Conservation (phyloP, 2,888 invertebrate species). For the Plemyria rubiginata region DNA sequence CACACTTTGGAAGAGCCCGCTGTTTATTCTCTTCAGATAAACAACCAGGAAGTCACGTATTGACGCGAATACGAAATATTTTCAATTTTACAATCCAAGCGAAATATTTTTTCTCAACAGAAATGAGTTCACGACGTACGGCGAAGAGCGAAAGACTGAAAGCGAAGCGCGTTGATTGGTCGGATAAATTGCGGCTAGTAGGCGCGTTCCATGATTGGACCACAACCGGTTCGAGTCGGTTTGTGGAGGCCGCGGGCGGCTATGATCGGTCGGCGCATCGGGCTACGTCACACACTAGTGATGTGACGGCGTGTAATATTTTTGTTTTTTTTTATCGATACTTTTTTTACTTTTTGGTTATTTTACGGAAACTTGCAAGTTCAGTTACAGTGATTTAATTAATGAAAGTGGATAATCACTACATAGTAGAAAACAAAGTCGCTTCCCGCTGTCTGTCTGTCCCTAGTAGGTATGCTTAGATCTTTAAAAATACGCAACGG, state of each 20-base stretch:
- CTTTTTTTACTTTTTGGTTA: background rate
- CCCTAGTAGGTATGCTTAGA: too few species aligned
- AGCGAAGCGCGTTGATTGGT: conserved; percentile 74
- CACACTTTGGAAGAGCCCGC: conserved; percentile 42
- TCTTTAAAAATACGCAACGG: too few species aligned
- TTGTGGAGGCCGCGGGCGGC: conserved; percentile 74
- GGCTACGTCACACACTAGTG: conserved; percentile 58
- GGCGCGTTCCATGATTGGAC: conserved; percentile 72
- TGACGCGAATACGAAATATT: conserved; percentile 1
- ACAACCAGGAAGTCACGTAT: conserved; percentile 4
- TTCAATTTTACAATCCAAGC: conserved; percentile 46
- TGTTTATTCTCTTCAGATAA: conserved; percentile 9
- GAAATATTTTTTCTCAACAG: conserved; percentile 52
- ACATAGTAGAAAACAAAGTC: too few species aligned
- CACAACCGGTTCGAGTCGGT: conserved; percentile 78
- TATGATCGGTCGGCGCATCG: conserved; percentile 75
- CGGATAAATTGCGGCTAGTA: conserved; percentile 71
- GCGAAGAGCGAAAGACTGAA: conserved; percentile 66
- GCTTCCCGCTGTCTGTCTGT: too few species aligned
- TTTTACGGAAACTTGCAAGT: background rate
- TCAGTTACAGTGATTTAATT: background rate
- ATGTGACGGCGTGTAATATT: conserved; percentile 49
- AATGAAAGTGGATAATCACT: background rate
- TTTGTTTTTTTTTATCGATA: conserved; percentile 40
- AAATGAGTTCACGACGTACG: conserved; percentile 57